Evolutionary conservation across 2,113 vertebrate genomes (phyloP).

Genomic region (Oreocharis arfaki): DNA sequence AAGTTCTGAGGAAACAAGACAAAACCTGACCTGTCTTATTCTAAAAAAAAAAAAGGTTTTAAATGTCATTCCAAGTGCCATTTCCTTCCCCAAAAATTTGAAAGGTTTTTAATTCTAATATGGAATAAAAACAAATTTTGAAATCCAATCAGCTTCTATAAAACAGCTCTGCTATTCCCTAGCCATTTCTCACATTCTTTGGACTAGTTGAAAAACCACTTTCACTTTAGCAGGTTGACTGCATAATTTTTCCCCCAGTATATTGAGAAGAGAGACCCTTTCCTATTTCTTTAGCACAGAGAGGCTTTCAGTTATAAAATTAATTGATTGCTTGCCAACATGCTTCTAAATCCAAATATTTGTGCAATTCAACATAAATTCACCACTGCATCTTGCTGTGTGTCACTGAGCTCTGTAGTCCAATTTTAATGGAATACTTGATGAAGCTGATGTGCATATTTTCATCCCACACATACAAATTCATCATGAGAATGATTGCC

Average conservation of each 20-base stretch:
- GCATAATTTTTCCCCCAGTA: background rate
- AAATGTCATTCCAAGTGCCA: background rate
- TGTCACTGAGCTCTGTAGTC: background rate
- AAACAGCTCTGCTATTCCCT: background rate
- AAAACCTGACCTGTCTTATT: background rate
- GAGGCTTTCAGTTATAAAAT: background rate
- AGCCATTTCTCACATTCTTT: background rate
- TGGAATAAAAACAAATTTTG: background rate
- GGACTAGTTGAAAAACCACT: background rate
- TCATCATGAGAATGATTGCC: background rate
- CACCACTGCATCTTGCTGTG: background rate
- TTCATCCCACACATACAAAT: conserved; percentile 33
- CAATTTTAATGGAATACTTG: conserved; percentile 23
- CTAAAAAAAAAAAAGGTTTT: background rate
- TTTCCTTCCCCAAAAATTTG: background rate
- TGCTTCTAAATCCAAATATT: conserved; percentile 20
- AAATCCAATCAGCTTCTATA: background rate
- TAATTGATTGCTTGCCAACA: background rate
- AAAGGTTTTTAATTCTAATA: background rate
- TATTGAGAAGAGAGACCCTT: background rate
- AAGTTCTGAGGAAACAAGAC: background rate
- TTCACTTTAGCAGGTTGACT: background rate
- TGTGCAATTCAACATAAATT: conserved; percentile 3
- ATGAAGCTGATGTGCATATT: conserved; percentile 20
- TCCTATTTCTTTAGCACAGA: background rate